Evolutionary conservation across 1,140 invertebrate genomes (phyloP).

Genomic region (Apis dorsata): DNA sequence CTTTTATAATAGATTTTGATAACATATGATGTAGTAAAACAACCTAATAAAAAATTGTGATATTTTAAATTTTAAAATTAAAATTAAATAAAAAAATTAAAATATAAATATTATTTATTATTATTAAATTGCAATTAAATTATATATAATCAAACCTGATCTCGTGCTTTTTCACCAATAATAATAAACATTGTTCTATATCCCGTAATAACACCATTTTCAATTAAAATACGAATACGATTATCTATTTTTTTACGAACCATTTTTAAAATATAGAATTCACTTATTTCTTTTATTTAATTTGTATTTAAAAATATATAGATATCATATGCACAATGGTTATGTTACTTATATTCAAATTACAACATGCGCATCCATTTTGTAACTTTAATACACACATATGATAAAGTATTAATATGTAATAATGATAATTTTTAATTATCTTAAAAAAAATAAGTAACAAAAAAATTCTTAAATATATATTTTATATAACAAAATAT

Average conservation of each 20-base stretch:
- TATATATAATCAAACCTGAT: constrained; percentile 86
- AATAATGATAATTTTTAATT: background rate
- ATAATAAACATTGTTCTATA: constrained; percentile 97
- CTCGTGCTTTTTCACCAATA: constrained; percentile 96
- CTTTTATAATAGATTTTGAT: constrained; percentile 94
- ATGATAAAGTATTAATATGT: background rate
- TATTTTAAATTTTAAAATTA: background rate
- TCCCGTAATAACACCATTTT: constrained; percentile 95
- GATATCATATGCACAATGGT: background rate
- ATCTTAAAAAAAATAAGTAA: background rate
- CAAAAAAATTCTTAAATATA: background rate
- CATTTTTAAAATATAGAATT: constrained; percentile 81
- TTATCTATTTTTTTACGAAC: constrained; percentile 98
- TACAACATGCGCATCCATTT: background rate
- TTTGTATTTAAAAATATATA: background rate
- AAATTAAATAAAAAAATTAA: background rate
- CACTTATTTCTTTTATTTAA: background rate
- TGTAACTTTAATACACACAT: background rate
- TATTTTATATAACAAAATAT: background rate
- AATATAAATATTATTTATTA: background rate
- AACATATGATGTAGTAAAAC: constrained; percentile 94
- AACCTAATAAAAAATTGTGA: constrained; percentile 46
- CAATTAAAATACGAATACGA: constrained; percentile 95
- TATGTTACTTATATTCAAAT: background rate
- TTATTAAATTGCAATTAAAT: background rate